Base-by-base conservation (phyloP, 1,140 invertebrate genomes). In the Babylonia areolata region DNA sequence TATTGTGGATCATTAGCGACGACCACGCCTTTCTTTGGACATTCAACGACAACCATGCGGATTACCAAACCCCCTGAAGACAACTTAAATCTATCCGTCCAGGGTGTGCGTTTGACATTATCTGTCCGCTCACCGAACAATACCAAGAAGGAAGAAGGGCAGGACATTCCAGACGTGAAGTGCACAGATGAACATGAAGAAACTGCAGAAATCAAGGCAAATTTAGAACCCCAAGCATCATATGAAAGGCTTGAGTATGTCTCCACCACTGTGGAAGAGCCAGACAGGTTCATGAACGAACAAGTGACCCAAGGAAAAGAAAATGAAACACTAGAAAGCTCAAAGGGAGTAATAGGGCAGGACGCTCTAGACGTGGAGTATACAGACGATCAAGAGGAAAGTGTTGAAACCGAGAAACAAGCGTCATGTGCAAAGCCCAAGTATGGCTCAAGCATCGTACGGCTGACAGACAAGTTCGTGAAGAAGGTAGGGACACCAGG, bases 401-500 rank as follows among this genome's bases (percentile, higher is more conserved):
- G 46, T 31, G 46, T 46, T 2, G 42, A 15, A 40, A 37, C 31
- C n/a, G 28, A 69, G 42, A 51, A n/a, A 3, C 46, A 51, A 51
- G 46, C 46, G 46, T 31, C 28, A 31, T 54, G 85, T 28, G 40
- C n/a, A 23, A 87, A 31, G 39, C 75, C 73, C n/a, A 75, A 58
- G 28, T 37, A 77, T 31, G 51, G 51, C 31, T 15, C 58, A 35
- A 85, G 42, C 37, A 64, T 46, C 33, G 85, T 73, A 28, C 81
- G 40, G 1, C 31, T 79, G 33, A n/a, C 75, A 35, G 46, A 42
- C 51, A 80, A 79, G 28, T 23, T 77, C 42, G 51, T 28, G 20
- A 33, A 71, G 85, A 79, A 85, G 77, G 46, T n/a, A 23, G 15
- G 23, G 23, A 51, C 51, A 31, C 35, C 73, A 39, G 69, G 82